Base-by-base conservation (phyloP, 2,797 vertebrate genomes). In the Sebastes alutus region DNA sequence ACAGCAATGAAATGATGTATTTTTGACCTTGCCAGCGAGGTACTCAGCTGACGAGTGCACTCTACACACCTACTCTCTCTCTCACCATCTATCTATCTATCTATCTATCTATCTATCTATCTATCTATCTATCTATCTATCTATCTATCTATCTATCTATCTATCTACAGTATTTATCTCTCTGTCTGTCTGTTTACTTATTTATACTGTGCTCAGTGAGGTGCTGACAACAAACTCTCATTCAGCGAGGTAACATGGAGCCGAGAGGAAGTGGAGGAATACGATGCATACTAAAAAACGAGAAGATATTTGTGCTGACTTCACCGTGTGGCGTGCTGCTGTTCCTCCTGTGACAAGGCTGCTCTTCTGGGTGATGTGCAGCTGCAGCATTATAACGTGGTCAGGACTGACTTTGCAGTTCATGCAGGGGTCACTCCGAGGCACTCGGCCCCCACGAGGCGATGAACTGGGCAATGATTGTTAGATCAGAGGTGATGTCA, bases 351-450 rank as follows among this genome's bases (percentile, higher is more conserved):
- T 88, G 92, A 90, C 81, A 81, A 42, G 25, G 65, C 69, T 27
- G 72, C 54, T 87, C 38, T 72, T 75, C 55, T 56, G 46, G 61
- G 38, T 64, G 85, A 88, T 80, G 52, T 92, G 93, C 91, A 92
- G 88, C 85, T 90, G 90, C 92, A 93, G 89, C 90, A 85, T 75
- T 93, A 87, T 80, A 55, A 65, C 71, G 58, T 32, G 63, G 66
- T 63, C 71, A 59, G 32, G 71, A 85, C 88, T 90, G 88, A 91
- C 85, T 83, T 70, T 80, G 83, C 88, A 80, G 84, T 90, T 93
- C 80, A 81, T 2, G 35, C 55, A 38, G 33, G 68, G 77, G 85
- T 86, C 83, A 71, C 29, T 69, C 3, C 14, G 54, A 68, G 82
- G 46, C 56, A 6, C 20, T 52, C 2, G 9, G 7, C 55, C 72